A percentile compares a stretch with the other conserved stretches of the same genome.
These are phyloP conservation scores for Calyptomena viridis DNA, from an alignment of 2,113 vertebrate species.

Conservation along the genomic window DNA sequence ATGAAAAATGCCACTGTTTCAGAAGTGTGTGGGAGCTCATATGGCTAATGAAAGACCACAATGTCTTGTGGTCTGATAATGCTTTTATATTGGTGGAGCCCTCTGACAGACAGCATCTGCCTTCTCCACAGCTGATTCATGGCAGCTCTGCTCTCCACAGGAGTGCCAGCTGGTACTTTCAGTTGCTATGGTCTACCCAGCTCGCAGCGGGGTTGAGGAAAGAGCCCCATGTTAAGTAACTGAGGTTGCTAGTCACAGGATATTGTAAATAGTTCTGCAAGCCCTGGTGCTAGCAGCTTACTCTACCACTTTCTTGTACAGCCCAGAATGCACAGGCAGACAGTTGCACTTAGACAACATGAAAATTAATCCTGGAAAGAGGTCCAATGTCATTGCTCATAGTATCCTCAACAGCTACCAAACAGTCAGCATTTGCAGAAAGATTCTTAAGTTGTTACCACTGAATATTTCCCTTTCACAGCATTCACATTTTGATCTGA, in stretches of 20 bases:
- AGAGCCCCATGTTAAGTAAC: not conserved
- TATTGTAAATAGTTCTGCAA: not conserved
- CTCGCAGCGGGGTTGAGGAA: not conserved
- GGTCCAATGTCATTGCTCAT: not conserved
- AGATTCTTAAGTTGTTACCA: not conserved
- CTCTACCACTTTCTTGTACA: not conserved
- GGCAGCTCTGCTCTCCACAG: not conserved
- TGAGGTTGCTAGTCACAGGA: not conserved
- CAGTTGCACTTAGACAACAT: not conserved
- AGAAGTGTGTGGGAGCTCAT: accelerated
- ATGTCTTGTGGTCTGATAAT: not conserved
- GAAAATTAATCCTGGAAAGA: not conserved
- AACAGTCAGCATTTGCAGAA: not conserved
- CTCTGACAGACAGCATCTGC: not conserved
- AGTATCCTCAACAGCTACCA: not conserved
- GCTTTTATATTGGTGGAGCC: not conserved
- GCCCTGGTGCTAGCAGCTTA: not conserved
- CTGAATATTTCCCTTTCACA: not conserved
- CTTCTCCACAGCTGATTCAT: not conserved
- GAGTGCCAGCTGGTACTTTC: not conserved
- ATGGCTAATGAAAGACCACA: not conserved
- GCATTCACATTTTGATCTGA: not conserved
- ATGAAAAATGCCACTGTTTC: not conserved
- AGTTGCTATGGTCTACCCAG: not conserved
- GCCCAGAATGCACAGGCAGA: not conserved